Evolutionary conservation across 2,113 vertebrate genomes (phyloP).

Genomic region (Saccopteryx bilineata): DNA sequence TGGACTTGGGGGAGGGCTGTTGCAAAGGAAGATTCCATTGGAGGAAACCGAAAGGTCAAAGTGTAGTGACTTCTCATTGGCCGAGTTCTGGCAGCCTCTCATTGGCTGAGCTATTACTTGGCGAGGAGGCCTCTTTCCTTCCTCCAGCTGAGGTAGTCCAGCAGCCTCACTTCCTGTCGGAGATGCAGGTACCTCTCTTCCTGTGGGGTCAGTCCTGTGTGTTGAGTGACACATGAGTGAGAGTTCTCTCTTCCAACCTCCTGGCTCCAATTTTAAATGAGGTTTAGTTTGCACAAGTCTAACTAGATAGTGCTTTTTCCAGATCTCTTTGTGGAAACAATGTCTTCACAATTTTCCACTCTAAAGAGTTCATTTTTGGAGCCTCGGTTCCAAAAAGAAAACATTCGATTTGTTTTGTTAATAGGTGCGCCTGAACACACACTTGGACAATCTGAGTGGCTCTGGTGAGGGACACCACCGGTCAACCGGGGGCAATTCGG

Average conservation of each 20-base stretch:
- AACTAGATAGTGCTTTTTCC: conserved; percentile 3
- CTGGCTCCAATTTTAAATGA: not conserved
- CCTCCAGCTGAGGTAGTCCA: not conserved
- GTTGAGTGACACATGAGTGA: not conserved
- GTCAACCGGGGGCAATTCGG: not conserved
- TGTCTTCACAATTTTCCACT: conserved; percentile 4
- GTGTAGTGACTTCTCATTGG: not conserved
- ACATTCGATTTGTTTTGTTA: not conserved
- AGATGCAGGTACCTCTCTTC: not conserved
- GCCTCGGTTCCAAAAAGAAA: not conserved
- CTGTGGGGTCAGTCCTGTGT: not conserved
- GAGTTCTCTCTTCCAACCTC: not conserved
- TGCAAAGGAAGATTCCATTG: not conserved
- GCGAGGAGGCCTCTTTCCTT: not conserved
- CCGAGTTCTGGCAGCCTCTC: not conserved
- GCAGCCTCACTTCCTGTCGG: not conserved
- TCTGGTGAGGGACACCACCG: not conserved
- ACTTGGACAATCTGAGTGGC: not conserved
- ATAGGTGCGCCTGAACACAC: not conserved
- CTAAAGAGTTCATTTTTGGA: conserved; percentile 25
- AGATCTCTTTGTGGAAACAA: not conserved
- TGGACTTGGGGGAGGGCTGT: not conserved
- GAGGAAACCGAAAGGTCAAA: not conserved
- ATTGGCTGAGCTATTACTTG: not conserved
- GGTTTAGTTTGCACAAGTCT: not conserved